Percentiles rank a stretch among this genome's conserved stretches.
These are phyloP conservation scores for Zaprionus ghesquierei DNA, from an alignment of 1,140 invertebrate species.

Conservation along the genomic window DNA sequence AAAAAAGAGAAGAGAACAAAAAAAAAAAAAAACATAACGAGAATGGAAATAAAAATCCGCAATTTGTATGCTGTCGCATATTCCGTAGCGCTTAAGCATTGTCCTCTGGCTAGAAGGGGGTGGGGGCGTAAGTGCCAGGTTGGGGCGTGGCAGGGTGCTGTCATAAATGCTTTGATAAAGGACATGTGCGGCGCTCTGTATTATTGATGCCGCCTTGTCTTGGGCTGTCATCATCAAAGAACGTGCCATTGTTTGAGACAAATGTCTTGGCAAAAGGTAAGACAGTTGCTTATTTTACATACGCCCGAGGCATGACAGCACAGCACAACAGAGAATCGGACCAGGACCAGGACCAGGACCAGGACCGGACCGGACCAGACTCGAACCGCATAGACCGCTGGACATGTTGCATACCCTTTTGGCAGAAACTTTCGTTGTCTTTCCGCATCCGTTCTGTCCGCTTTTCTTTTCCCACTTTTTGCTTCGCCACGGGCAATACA, in stretches of 20 bases:
- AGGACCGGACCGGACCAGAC: conserved; percentile 16
- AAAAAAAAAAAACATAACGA: neutral
- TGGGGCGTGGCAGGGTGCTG: no score
- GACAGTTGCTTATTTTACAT: conserved; percentile 73
- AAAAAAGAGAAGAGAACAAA: no score
- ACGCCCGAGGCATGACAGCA: conserved; percentile 6
- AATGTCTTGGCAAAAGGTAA: conserved; percentile 73
- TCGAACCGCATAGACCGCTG: conserved; percentile 39
- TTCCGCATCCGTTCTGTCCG: conserved; percentile 14
- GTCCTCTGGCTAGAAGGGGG: conserved; percentile 35
- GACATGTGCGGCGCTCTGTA: conserved; percentile 62
- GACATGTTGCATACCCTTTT: conserved; percentile 54
- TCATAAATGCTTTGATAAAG: conserved; percentile 74
- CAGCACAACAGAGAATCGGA: neutral
- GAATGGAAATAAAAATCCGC: conserved; percentile 76
- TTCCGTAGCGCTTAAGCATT: conserved; percentile 63
- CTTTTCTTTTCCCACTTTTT: conserved; percentile 72
- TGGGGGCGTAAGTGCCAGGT: no score
- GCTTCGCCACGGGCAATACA: conserved; percentile 74
- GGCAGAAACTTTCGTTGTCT: conserved; percentile 60
- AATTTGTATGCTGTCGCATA: conserved; percentile 80
- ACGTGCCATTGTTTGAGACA: conserved; percentile 65
- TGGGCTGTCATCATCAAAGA: conserved; percentile 74
- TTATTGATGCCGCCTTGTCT: conserved; percentile 63
- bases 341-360: neutral